Conservation (phyloP, 1,140 invertebrate species). For the Akabosia matsudoensis region DNA sequence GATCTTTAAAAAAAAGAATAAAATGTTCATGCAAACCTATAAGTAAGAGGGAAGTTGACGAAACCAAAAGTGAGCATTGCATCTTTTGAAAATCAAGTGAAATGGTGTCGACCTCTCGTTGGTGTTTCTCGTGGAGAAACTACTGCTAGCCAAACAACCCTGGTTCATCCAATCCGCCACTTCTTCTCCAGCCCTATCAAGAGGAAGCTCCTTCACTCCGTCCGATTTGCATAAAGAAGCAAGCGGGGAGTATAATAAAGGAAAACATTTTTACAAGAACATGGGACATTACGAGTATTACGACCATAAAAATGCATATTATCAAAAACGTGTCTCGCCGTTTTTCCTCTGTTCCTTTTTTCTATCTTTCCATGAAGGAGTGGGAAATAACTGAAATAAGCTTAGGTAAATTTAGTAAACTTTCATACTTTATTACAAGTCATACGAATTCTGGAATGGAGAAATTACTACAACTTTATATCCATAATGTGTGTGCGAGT, state of each 20-base stretch:
- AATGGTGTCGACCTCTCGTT: constrained; percentile 6
- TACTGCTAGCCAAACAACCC: background rate
- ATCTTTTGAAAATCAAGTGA: constrained; percentile 9
- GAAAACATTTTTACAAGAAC: constrained; percentile 25
- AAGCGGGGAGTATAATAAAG: constrained; percentile 13
- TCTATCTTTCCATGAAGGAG: background rate
- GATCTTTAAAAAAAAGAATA: too few relatives aligned
- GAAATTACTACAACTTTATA: too few relatives aligned
- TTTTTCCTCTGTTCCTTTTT: background rate
- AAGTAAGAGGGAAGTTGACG: too few relatives aligned
- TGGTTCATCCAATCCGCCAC: background rate
- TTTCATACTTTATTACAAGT: too few relatives aligned
- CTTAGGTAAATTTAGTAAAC: too few relatives aligned
- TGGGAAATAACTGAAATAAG: background rate
- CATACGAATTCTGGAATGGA: too few relatives aligned
- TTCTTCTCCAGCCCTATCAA: background rate
- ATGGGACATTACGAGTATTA: constrained; percentile 21
- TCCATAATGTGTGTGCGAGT: too few relatives aligned
- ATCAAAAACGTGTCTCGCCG: constrained; percentile 10
- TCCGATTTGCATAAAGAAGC: constrained; percentile 14
- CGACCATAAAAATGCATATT: constrained; percentile 24
- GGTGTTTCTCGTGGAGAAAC: background rate
- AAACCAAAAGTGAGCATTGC: background rate
- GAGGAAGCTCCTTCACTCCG: background rate
- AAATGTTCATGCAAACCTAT: too few relatives aligned